A percentile compares a stretch with the other conserved stretches of the same genome.
Evolutionary conservation across 2,113 vertebrate genomes (phyloP).

Genomic region (Raja brachyura): DNA sequence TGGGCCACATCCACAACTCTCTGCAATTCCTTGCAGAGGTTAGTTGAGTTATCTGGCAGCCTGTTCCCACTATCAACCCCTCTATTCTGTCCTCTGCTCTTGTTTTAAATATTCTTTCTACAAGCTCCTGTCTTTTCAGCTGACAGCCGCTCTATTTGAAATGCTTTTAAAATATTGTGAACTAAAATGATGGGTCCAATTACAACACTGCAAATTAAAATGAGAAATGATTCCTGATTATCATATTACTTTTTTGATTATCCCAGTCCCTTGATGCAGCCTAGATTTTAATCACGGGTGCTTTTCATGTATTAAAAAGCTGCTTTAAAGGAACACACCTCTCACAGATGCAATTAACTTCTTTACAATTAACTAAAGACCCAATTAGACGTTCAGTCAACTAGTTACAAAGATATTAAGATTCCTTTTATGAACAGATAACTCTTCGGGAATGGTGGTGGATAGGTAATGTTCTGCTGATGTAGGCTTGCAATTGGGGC

Average conservation of each 20-base stretch:
- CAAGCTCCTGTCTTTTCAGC: background rate
- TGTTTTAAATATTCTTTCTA: too few species aligned
- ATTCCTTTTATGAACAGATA: background rate
- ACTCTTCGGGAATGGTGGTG: background rate
- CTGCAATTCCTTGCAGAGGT: too few species aligned
- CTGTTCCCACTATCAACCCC: too few species aligned
- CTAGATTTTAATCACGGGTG: background rate
- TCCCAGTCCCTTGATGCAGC: background rate
- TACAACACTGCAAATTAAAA: background rate
- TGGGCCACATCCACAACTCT: too few species aligned
- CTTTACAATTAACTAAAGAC: background rate
- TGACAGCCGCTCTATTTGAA: background rate
- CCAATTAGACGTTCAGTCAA: slow-evolving; percentile 1
- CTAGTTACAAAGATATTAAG: background rate
- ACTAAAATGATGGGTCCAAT: background rate
- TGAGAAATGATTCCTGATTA: slow-evolving; percentile 9
- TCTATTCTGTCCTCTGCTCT: too few species aligned
- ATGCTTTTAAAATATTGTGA: background rate
- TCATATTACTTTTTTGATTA: background rate
- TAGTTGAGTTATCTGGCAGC: too few species aligned
- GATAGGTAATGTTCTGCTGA: background rate
- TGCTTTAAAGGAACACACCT: background rate
- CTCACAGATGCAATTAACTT: background rate
- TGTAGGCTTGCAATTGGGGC: background rate
- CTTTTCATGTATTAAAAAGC: background rate